Evolutionary conservation across 2,113 vertebrate genomes (phyloP).

Genomic region (Peromyscus polionotus): DNA sequence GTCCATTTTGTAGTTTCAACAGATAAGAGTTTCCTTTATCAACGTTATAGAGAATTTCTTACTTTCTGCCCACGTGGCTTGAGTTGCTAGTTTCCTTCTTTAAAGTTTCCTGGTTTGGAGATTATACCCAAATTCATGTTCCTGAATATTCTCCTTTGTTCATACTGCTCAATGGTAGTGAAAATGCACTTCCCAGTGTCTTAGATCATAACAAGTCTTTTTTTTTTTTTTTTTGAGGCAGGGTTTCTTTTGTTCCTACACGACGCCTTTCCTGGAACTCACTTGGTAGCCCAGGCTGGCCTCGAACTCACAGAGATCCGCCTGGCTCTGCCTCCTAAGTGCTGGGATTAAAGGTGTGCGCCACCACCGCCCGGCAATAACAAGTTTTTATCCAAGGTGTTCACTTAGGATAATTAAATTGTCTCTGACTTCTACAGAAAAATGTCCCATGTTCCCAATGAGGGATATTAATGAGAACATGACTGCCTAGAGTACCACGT

Average conservation of each 20-base stretch:
- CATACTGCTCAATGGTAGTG: background rate
- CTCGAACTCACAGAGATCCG: too few species aligned
- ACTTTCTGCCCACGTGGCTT: background rate
- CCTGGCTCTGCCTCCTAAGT: too few species aligned
- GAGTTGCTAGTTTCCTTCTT: background rate
- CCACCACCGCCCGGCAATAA: too few species aligned
- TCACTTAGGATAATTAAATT: background rate
- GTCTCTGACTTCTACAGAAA: background rate
- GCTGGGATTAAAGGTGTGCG: too few species aligned
- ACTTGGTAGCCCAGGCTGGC: too few species aligned
- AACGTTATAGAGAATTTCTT: background rate
- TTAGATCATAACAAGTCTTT: background rate
- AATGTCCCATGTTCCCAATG: background rate
- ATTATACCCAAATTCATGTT: background rate
- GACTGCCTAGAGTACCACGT: background rate
- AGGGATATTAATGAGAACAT: background rate
- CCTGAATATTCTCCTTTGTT: background rate
- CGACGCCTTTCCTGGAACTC: too few species aligned
- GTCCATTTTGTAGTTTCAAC: constrained; percentile 38
- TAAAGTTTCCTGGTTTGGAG: background rate
- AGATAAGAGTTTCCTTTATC: constrained; percentile 48
- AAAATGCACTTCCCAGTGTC: background rate
- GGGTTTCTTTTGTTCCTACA: too few species aligned
- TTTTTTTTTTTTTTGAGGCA: too few species aligned
- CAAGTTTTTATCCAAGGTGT: background rate